These are phyloP conservation scores for Zosterops lateralis DNA, from an alignment of 2,113 vertebrate species.

Conservation along the genomic window DNA sequence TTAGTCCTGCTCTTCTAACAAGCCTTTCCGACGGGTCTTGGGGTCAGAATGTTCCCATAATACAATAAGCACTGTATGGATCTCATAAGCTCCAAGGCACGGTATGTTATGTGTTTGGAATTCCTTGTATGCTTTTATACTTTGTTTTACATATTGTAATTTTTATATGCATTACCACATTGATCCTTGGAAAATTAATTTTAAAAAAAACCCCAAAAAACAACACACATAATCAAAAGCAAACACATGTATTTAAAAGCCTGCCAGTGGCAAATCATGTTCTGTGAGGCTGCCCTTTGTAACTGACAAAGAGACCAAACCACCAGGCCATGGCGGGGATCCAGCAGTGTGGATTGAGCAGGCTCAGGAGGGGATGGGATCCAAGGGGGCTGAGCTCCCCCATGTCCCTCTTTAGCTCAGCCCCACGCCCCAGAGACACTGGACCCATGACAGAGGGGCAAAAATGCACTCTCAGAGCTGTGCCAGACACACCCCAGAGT, in stretches of 20 bases:
- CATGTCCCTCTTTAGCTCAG: background rate
- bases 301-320: conserved; percentile 50
- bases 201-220: background rate
- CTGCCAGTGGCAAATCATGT: conserved; percentile 57
- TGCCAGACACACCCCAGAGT: background rate
- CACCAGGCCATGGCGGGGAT: background rate
- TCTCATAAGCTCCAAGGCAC: conserved; percentile 62
- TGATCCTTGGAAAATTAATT: conserved; percentile 68
- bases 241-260: conserved; percentile 53
- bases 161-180: conserved; percentile 61
- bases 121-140: conserved; percentile 65
- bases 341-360: background rate
- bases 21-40: conserved; percentile 18
- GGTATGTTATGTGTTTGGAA: conserved; percentile 68
- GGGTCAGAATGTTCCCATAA: conserved; percentile 66
- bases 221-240: conserved; percentile 56
- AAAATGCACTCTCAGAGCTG: accelerated
- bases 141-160: conserved; percentile 68
- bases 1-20: conserved; percentile 31
- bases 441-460: background rate
- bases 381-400: background rate
- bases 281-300: conserved; percentile 56
- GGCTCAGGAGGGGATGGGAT: background rate
- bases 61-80: conserved; percentile 54
- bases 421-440: accelerated